phyloP scores from a whole-genome alignment of 2,113 vertebrate genomes.

The Pantherophis guttatus region DNA sequence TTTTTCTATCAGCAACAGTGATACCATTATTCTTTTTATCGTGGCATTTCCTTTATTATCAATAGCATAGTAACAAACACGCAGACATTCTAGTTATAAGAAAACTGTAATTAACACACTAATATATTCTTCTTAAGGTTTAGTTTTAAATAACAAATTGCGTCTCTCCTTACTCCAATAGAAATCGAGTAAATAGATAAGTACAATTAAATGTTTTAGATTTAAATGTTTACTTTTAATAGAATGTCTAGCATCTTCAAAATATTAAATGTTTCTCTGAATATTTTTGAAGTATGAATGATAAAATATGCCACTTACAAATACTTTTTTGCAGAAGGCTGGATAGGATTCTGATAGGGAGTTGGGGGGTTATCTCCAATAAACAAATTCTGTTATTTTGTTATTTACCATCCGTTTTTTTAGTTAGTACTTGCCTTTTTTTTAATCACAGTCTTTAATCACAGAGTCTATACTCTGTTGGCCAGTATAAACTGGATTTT shows the following conservation, averaged over 20 bases:
- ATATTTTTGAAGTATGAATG: background rate
- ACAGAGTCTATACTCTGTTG: background rate
- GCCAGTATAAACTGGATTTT: background rate
- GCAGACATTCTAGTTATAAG: background rate
- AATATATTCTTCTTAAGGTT: background rate
- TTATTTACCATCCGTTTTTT: background rate
- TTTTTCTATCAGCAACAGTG: background rate
- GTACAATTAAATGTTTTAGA: background rate
- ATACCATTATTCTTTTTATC: constrained; percentile 27
- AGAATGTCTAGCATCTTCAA: background rate
- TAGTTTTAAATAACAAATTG: background rate
- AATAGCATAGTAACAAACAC: constrained; percentile 15
- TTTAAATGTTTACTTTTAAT: background rate
- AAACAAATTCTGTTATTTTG: background rate
- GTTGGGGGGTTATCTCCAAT: background rate
- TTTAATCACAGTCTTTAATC: background rate
- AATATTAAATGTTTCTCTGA: background rate
- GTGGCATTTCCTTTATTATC: constrained; percentile 12
- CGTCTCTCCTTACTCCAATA: background rate
- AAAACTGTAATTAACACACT: background rate
- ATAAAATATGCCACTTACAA: background rate
- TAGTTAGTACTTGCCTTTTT: background rate
- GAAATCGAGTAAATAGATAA: background rate
- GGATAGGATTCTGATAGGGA: background rate
- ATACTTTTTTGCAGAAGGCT: background rate